Percentiles rank a stretch among this genome's conserved stretches.
These are phyloP conservation scores for Sepioteuthis lessoniana DNA, from an alignment of 2,888 invertebrate genomes.

Conservation along the genomic window DNA sequence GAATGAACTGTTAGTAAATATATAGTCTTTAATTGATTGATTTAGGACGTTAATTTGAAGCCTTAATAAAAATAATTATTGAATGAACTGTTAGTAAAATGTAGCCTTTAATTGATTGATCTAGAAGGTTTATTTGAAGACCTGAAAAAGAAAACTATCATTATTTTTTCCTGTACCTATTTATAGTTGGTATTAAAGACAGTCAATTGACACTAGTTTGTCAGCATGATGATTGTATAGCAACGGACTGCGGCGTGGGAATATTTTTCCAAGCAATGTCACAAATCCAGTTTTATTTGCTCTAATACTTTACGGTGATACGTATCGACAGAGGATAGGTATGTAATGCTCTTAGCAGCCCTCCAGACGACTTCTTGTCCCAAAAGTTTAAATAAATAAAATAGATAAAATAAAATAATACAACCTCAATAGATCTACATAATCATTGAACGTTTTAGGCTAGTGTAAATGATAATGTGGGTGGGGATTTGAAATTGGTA, in stretches of 20 bases:
- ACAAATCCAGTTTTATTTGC: constrained; percentile 33
- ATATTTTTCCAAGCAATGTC: not conserved
- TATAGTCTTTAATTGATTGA: no score
- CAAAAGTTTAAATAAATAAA: not conserved
- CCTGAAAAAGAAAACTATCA: no score
- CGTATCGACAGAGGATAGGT: not conserved
- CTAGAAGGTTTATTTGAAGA: no score
- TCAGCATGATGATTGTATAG: not conserved
- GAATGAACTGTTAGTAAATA: no score
- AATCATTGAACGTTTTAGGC: not conserved
- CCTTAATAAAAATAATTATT: no score
- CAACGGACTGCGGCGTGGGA: not conserved
- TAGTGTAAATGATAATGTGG: not conserved
- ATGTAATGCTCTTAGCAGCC: not conserved
- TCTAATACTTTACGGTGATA: not conserved
- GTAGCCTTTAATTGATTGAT: no score
- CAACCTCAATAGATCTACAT: not conserved
- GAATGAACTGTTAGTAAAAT: no score
- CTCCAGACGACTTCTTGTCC: not conserved
- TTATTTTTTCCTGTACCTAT: no score
- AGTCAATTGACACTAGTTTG: not conserved
- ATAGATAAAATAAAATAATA: not conserved
- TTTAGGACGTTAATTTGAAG: no score
- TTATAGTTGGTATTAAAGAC: not conserved
- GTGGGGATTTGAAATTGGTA: not conserved